phyloP scores from a whole-genome alignment of 2,888 invertebrate genomes.

The Pomacea canaliculata region DNA sequence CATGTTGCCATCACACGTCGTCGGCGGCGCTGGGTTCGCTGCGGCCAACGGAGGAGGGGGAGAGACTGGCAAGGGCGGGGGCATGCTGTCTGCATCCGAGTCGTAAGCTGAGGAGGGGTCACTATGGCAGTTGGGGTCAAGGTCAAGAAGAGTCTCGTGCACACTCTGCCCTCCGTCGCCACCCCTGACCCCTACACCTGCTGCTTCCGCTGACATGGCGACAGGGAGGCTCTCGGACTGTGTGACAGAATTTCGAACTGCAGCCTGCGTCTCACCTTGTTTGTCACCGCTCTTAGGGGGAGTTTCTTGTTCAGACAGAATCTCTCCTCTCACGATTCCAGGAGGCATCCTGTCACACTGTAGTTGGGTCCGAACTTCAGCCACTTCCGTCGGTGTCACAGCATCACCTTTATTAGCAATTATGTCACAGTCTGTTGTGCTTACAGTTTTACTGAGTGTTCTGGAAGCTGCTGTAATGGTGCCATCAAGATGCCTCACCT shows the following conservation, averaged over 20 bases:
- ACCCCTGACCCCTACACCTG: neutral
- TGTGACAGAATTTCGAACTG: too few relatives aligned
- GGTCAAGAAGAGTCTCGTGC: neutral
- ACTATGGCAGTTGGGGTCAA: neutral
- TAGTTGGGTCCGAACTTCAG: too few relatives aligned
- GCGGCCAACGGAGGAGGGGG: constrained; percentile 46
- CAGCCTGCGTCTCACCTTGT: too few relatives aligned
- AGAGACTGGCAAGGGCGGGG: constrained; percentile 50
- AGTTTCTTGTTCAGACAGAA: too few relatives aligned
- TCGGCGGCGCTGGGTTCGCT: constrained; percentile 14
- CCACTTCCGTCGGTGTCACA: too few relatives aligned
- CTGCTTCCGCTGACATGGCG: neutral
- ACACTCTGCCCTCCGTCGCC: neutral
- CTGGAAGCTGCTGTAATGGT: too few relatives aligned
- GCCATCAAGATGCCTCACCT: too few relatives aligned
- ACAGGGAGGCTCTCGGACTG: neutral
- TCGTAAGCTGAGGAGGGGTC: constrained; percentile 17
- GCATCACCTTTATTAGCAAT: neutral
- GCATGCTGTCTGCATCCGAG: constrained; percentile 47
- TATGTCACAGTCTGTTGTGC: neutral
- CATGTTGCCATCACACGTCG: constrained; percentile 4
- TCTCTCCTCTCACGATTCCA: too few relatives aligned
- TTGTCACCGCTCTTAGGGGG: too few relatives aligned
- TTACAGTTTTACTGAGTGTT: neutral
- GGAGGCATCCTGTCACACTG: too few relatives aligned